phyloP scores from a whole-genome alignment of 2,797 vertebrate species.

The Hapalemur alaotrensis region DNA sequence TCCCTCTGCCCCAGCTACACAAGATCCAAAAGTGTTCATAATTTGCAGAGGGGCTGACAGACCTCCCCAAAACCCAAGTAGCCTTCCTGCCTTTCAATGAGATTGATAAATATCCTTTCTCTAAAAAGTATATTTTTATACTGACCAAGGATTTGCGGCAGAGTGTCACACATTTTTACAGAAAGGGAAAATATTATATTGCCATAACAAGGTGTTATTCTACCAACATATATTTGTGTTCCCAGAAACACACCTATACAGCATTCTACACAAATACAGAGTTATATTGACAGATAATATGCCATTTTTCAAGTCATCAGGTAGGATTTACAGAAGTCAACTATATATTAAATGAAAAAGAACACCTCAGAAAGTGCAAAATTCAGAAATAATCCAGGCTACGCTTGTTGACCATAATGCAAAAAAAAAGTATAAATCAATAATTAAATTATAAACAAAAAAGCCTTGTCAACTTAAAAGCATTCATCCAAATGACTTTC shows the following conservation, averaged over 20 bases:
- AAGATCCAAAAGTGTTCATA: not conserved
- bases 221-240: not conserved
- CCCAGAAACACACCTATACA: not conserved
- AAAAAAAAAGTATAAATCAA: not conserved
- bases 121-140: not conserved
- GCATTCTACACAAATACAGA: not conserved
- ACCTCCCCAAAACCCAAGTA: not conserved
- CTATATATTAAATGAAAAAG: not conserved
- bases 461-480: not conserved
- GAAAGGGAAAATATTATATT: not conserved
- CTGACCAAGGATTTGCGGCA: not conserved
- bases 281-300: not conserved
- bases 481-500: not conserved
- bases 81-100: not conserved
- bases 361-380: conserved; percentile 1
- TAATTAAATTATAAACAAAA: not conserved
- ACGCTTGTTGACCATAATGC: not conserved
- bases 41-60: not conserved
- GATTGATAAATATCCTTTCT: not conserved
- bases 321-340: not conserved
- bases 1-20: not conserved
- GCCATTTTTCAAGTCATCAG: not conserved
- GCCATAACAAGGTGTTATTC: not conserved
- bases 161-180: not conserved
- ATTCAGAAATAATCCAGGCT: not conserved